A percentile compares a stretch with the other conserved stretches of the same genome.
Evolutionary conservation across 2,797 vertebrate genomes (phyloP).

Genomic region (Psittacula derbiana): DNA sequence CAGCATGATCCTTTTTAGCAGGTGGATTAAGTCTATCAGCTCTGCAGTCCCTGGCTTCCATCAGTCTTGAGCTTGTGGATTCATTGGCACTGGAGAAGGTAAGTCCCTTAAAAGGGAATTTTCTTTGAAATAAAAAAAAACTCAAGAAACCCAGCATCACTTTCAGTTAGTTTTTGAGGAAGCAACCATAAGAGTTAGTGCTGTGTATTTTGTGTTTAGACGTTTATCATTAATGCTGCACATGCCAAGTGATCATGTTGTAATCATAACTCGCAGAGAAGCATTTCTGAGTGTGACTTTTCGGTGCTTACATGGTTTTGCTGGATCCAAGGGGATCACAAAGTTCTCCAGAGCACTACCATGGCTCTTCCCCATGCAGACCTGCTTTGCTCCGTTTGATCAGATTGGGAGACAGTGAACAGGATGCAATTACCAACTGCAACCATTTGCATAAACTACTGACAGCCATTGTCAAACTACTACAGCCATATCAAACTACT

Average conservation of each 20-base stretch:
- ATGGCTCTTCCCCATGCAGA: neutral
- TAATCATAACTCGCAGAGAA: neutral
- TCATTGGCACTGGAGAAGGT: slow-evolving; percentile 59
- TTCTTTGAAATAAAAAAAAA: slow-evolving; percentile 39
- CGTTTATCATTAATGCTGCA: neutral
- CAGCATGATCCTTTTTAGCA: slow-evolving; percentile 71
- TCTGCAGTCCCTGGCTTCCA: slow-evolving; percentile 59
- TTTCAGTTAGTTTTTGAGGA: neutral
- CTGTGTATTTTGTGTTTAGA: neutral
- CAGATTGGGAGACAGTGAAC: neutral
- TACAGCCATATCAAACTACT: no score
- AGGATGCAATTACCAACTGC: neutral
- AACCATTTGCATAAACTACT: neutral
- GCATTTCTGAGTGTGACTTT: fast-evolving
- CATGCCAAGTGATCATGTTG: neutral
- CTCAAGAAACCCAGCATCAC: neutral
- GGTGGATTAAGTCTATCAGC: slow-evolving; percentile 66
- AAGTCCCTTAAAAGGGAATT: slow-evolving; percentile 68
- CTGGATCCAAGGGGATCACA: neutral
- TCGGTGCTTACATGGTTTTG: neutral
- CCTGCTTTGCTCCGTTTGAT: neutral
- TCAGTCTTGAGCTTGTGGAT: slow-evolving; percentile 56
- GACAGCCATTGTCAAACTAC: fast-evolving
- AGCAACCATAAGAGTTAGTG: neutral
- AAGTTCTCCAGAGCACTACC: neutral